phyloP scores from a whole-genome alignment of 64 coral and sea anemone genomes.

The Astreopora myriophthalma region DNA sequence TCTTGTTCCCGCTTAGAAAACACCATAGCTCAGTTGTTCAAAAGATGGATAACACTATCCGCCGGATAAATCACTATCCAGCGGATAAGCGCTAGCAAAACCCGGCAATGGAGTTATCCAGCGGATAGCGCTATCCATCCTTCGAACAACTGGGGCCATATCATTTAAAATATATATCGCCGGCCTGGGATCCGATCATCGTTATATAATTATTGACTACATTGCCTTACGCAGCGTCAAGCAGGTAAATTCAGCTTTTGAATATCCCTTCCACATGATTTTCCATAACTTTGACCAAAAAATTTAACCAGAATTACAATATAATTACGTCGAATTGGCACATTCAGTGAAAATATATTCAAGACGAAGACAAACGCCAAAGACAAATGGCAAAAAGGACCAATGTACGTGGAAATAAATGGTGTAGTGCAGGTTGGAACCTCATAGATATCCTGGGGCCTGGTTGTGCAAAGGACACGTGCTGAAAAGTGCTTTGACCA shows the following conservation, averaged over 20 bases:
- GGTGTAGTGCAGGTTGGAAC: not conserved
- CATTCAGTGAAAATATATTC: too few species aligned
- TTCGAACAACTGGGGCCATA: too few species aligned
- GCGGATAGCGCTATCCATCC: too few species aligned
- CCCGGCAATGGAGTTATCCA: too few species aligned
- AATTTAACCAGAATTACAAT: not conserved
- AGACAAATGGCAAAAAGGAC: not conserved
- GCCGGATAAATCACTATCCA: too few species aligned
- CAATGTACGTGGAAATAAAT: not conserved
- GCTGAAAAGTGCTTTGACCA: not conserved
- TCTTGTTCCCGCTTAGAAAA: not conserved
- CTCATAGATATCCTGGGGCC: not conserved
- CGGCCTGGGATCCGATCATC: not conserved
- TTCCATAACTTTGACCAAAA: not conserved
- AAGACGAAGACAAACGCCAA: too few species aligned
- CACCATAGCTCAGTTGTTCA: too few species aligned
- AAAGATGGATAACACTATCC: too few species aligned
- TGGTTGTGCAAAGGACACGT: not conserved
- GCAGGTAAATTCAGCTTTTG: not conserved
- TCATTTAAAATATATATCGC: constrained; percentile 5
- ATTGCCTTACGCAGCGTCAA: not conserved
- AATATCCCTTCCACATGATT: not conserved
- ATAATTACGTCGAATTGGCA: not conserved
- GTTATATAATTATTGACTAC: not conserved
- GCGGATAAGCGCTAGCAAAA: too few species aligned